Conservation (phyloP, 2,113 vertebrate genomes). For the Pelvicachromis taeniatus region DNA sequence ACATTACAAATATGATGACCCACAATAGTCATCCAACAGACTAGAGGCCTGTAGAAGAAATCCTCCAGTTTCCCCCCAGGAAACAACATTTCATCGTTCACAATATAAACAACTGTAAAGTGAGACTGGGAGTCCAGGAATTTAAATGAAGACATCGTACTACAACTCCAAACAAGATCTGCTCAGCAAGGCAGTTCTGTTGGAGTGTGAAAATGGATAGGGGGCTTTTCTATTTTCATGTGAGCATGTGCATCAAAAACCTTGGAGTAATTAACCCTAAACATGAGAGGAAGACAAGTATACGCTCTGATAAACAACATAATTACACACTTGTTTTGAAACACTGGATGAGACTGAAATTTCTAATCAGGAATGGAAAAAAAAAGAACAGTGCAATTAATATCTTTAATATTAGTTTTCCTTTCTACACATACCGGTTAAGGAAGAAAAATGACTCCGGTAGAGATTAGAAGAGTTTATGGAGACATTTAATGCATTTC, state of each 20-base stretch:
- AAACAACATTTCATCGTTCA: conserved; percentile 2
- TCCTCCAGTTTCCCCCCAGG: background rate
- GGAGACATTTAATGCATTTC: conserved; percentile 75
- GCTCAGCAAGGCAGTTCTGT: conserved; percentile 29
- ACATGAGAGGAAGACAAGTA: conserved; percentile 55
- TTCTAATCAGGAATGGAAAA: conserved; percentile 48
- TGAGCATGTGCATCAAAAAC: conserved; percentile 44
- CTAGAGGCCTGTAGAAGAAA: background rate
- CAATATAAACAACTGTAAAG: background rate
- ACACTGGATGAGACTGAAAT: conserved; percentile 65
- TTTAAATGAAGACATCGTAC: conserved; percentile 11
- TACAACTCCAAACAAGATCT: conserved; percentile 26
- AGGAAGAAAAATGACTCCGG: conserved; percentile 70
- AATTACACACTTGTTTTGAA: conserved; percentile 72
- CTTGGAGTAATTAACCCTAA: conserved; percentile 60
- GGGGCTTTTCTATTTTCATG: conserved; percentile 19
- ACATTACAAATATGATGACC: background rate
- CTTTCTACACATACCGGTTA: conserved; percentile 54
- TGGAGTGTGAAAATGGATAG: conserved; percentile 60
- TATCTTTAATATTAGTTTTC: conserved; percentile 61
- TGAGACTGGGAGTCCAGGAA: background rate
- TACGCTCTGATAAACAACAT: conserved; percentile 73
- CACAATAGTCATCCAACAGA: background rate
- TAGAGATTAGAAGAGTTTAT: conserved; percentile 72
- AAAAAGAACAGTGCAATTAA: conserved; percentile 70